Evolutionary conservation across 2,797 vertebrate genomes (phyloP).

Genomic region (Acanthurus leucopareius): DNA sequence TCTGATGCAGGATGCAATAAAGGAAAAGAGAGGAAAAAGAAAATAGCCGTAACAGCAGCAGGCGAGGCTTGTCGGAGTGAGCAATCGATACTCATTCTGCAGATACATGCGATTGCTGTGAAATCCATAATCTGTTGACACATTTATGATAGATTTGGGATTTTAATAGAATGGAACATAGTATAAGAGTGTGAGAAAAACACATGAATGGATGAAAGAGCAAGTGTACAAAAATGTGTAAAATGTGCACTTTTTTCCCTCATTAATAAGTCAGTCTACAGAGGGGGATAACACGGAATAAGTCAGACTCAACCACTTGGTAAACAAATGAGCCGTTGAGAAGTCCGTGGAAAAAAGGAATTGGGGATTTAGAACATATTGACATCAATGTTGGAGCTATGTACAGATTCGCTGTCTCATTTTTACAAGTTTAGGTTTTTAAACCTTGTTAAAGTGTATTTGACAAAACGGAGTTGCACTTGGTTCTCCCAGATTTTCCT

Average conservation of each 20-base stretch:
- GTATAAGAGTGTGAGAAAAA: constrained; percentile 1
- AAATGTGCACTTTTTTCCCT: not conserved
- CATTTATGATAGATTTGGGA: constrained; percentile 50
- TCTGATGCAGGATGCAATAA: constrained; percentile 31
- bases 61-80: constrained; percentile 31
- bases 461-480: no score
- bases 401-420: not conserved
- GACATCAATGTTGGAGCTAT: not conserved
- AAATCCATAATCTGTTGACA: constrained; percentile 62
- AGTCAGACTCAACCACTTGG: not conserved
- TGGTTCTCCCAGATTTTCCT: not conserved
- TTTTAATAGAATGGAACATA: constrained; percentile 24
- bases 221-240: constrained; percentile 5
- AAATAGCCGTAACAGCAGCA: constrained; percentile 34
- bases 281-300: not conserved
- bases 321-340: not conserved
- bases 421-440: not conserved
- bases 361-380: not conserved
- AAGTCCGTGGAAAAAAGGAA: not conserved
- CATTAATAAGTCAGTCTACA: not conserved
- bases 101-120: constrained; percentile 56
- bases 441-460: not conserved
- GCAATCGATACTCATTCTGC: constrained; percentile 58
- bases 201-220: constrained; percentile 2
- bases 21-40: constrained; percentile 51